These are phyloP conservation scores for Melanophora roralis DNA, from an alignment of 2,888 invertebrate genomes.

Conservation along the genomic window DNA sequence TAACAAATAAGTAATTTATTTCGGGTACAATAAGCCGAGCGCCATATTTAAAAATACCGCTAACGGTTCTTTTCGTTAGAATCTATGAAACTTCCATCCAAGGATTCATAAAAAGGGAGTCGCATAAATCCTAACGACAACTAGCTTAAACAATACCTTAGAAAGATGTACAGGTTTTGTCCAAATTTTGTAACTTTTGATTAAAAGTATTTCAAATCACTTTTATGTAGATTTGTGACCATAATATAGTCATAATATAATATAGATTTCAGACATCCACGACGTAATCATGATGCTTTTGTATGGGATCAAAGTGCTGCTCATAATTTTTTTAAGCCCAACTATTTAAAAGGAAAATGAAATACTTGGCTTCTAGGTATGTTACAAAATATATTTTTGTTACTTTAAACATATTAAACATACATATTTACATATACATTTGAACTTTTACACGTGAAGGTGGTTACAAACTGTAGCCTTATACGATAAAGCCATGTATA, in stretches of 20 bases:
- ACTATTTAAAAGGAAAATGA: background rate
- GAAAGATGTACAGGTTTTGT: no score
- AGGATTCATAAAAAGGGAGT: no score
- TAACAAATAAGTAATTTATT: no score
- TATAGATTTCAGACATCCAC: background rate
- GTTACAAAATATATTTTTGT: background rate
- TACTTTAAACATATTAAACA: background rate
- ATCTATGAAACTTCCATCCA: no score
- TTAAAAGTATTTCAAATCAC: no score
- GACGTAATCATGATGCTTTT: background rate
- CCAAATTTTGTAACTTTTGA: background rate
- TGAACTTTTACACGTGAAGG: background rate
- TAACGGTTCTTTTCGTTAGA: no score
- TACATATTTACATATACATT: background rate
- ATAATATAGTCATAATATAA: background rate
- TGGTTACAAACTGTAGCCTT: no score
- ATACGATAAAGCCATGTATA: no score
- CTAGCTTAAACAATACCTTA: no score
- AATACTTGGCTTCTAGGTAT: background rate
- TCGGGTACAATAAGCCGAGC: no score
- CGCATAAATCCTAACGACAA: no score
- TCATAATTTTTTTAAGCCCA: background rate
- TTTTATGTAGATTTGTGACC: background rate
- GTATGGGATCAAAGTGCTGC: slow-evolving; percentile 2
- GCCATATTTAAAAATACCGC: no score